Evolutionary conservation across 2,113 vertebrate genomes (phyloP).

Genomic region (Tyto alba): DNA sequence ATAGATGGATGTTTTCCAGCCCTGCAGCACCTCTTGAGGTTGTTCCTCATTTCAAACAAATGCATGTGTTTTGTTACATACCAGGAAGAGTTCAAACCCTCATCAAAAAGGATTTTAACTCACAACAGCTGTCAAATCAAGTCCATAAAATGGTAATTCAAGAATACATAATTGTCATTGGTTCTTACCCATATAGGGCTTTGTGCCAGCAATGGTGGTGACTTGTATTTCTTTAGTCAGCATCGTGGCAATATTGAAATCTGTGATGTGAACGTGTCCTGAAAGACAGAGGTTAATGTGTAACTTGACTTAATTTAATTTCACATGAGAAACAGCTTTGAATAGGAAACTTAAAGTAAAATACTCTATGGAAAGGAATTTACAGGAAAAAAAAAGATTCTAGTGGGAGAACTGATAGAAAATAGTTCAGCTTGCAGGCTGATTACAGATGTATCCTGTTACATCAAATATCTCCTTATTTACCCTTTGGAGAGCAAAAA

Average conservation of each 20-base stretch:
- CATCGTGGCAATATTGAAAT: conserved; percentile 93
- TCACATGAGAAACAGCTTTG: background rate
- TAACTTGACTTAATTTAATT: background rate
- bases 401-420: background rate
- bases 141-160: background rate
- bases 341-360: background rate
- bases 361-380: background rate
- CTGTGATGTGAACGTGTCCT: conserved; percentile 94
- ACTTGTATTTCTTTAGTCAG: conserved; percentile 84
- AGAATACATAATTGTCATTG: accelerated
- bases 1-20: accelerated
- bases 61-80: accelerated
- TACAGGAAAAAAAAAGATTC: background rate
- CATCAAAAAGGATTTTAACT: background rate
- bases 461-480: background rate
- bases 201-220: conserved; percentile 92
- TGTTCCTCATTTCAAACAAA: background rate
- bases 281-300: background rate
- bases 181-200: conserved; percentile 94
- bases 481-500: background rate
- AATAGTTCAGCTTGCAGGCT: background rate
- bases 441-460: background rate
- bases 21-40: background rate
- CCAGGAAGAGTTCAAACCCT: background rate
- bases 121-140: background rate